Conservation (phyloP, 1,140 invertebrate genomes). For the Drosophila parabipectinata region DNA sequence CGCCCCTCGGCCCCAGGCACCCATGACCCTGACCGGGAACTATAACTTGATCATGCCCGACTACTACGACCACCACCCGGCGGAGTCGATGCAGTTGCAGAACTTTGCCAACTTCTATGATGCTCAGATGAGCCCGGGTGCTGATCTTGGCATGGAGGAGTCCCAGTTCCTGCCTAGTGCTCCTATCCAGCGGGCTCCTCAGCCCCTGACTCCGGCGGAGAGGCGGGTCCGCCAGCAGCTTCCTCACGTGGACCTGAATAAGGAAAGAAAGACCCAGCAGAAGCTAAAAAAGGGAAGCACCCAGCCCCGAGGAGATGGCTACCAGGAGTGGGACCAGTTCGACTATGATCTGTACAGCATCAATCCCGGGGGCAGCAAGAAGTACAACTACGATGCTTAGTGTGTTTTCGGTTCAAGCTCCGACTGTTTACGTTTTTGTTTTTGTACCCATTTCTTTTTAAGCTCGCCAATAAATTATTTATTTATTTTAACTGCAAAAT, state of each 20-base stretch:
- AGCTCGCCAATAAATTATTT: constrained; percentile 76
- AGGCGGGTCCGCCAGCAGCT: constrained; percentile 48
- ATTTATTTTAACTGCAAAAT: constrained; percentile 75
- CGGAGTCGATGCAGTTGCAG: constrained; percentile 74
- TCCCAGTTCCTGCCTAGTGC: constrained; percentile 60
- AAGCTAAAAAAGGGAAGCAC: constrained; percentile 74
- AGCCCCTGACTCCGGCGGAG: constrained; percentile 53
- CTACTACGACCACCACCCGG: constrained; percentile 74
- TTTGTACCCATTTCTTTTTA: constrained; percentile 53
- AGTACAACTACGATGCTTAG: constrained; percentile 63
- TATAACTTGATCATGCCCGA: constrained; percentile 79
- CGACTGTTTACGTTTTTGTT: constrained; percentile 50
- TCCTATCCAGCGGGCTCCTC: constrained; percentile 51
- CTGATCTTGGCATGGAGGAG: constrained; percentile 76
- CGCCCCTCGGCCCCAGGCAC: constrained; percentile 55
- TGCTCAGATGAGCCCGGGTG: constrained; percentile 47
- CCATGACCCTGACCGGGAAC: constrained; percentile 54
- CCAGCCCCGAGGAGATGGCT: constrained; percentile 47
- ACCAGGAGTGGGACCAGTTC: constrained; percentile 77
- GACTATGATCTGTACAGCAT: constrained; percentile 78
- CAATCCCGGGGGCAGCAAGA: constrained; percentile 69
- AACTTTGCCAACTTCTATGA: constrained; percentile 75
- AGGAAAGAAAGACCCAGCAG: constrained; percentile 54
- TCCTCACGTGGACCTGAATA: constrained; percentile 45
- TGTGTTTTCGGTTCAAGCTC: neutral